A percentile compares a stretch with the other conserved stretches of the same genome.
Conservation (phyloP, 2,113 vertebrate genomes). For the Heliornis fulica region DNA sequence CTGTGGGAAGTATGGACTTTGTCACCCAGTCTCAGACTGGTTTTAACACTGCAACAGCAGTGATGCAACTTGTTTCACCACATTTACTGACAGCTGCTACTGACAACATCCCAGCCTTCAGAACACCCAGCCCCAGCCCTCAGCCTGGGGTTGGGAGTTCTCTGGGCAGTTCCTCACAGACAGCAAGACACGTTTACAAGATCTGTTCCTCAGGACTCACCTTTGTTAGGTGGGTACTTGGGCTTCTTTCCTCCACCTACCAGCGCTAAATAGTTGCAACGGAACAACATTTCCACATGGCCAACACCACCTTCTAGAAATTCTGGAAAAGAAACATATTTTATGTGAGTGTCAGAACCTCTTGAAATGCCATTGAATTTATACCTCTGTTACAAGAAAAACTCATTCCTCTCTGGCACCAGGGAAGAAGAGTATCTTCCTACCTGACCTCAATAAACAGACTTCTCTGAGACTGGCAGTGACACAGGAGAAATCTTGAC, state of each 20-base stretch:
- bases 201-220: constrained; percentile 55
- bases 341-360: not conserved
- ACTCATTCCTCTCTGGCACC: not conserved
- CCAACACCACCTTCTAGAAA: constrained; percentile 95
- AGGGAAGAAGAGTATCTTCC: not conserved
- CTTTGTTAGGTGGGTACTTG: constrained; percentile 99
- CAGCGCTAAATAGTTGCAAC: constrained; percentile 96
- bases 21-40: not conserved
- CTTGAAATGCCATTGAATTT: not conserved
- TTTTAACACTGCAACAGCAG: not conserved
- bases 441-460: not conserved
- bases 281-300: constrained; percentile 97
- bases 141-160: not conserved
- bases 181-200: not conserved
- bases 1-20: not conserved
- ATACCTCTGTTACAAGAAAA: not conserved
- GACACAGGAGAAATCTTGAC: not conserved
- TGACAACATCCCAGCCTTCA: not conserved
- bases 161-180: not conserved
- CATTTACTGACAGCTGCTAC: not conserved
- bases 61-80: not conserved
- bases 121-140: not conserved
- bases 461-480: not conserved
- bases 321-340: constrained; percentile 75
- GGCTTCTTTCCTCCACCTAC: constrained; percentile 98